A percentile compares a stretch with the other conserved stretches of the same genome.
phyloP scores from a whole-genome alignment of 2,888 invertebrate species.

The Carpatolechia fugitivella region DNA sequence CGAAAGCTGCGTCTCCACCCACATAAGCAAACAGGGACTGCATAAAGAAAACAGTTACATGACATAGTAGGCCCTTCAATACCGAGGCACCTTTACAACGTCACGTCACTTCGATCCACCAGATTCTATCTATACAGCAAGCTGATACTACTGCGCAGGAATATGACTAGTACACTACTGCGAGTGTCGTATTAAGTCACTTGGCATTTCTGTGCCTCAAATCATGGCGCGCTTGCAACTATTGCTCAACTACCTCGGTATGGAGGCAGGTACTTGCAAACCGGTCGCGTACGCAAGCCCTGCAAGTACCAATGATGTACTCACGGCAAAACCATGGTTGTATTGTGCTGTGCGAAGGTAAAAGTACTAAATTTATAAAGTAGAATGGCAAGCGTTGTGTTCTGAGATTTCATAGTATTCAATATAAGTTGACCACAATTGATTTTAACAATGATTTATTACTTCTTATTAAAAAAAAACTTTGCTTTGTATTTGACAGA shows the following conservation, averaged over 20 bases:
- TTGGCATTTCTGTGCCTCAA: slow-evolving; percentile 1
- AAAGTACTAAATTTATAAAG: neutral
- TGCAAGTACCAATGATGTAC: neutral
- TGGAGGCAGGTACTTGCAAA: neutral
- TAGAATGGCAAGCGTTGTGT: neutral
- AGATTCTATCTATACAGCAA: neutral
- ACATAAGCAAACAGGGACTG: neutral
- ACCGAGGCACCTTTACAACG: neutral
- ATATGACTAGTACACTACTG: neutral
- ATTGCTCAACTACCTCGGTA: neutral
- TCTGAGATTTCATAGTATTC: neutral
- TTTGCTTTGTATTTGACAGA: too few relatives aligned
- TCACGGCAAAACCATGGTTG: neutral
- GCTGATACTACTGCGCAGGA: neutral
- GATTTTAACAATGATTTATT: too few relatives aligned
- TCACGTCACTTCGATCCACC: neutral
- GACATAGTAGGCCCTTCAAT: neutral
- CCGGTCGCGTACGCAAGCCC: slow-evolving; percentile 1
- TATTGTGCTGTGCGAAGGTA: neutral
- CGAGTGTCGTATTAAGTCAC: neutral
- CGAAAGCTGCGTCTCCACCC: neutral
- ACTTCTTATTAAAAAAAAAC: too few relatives aligned
- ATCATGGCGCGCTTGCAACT: neutral
- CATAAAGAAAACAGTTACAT: neutral
- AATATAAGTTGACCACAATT: too few relatives aligned